Base-by-base conservation (phyloP, 2,888 invertebrate species). In the Drosophila hamatofila region DNA sequence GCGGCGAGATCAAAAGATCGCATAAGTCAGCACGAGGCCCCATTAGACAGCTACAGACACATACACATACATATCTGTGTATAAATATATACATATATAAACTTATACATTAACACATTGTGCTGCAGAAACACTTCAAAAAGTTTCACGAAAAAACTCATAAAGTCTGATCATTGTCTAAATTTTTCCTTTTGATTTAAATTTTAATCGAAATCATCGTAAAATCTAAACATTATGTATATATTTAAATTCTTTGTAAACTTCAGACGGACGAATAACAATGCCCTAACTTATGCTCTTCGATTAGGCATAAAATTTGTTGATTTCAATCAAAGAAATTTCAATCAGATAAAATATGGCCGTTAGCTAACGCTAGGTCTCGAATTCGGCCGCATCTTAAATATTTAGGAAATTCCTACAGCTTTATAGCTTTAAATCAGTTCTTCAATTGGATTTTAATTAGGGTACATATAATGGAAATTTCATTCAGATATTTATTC, bases 1-100 rank as follows among this genome's bases (percentile, higher is more conserved):
- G 68, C 90, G 86, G 85, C 74, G 44, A 89, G 83, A 86, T 86
- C 88, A 89, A 86, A 86, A 75, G 18, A 39, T 39, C 5, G 35
- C 37, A 25, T 55, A 44, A 54, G 35, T 46, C 62, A 49, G 46
- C 57, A n/a, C 42, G 49, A 58, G 42, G 35, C 51, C 25, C 21
- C 18, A 58, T 21, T 48, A 37, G 48, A 27, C 16, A 49, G 18
- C 18, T 18, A 18, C 1, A 12, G 6, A 49, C 8, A 42, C 23
- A 44, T 6, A 35, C 4, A 7, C 5, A 11, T 1, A 27, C 2
- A 33, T 12, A 14, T 14, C 3, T 30, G 0, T 18, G 2, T 30
- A 1, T 12, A 18, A 7, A 33, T 12, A 18, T 12, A 33, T 8
- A 33, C 1, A 3, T 6, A 27, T 11, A 21, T n/a, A 12, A 3